Evolutionary conservation across 2,797 vertebrate species (phyloP).

Genomic region (Garrulus glandarius): DNA sequence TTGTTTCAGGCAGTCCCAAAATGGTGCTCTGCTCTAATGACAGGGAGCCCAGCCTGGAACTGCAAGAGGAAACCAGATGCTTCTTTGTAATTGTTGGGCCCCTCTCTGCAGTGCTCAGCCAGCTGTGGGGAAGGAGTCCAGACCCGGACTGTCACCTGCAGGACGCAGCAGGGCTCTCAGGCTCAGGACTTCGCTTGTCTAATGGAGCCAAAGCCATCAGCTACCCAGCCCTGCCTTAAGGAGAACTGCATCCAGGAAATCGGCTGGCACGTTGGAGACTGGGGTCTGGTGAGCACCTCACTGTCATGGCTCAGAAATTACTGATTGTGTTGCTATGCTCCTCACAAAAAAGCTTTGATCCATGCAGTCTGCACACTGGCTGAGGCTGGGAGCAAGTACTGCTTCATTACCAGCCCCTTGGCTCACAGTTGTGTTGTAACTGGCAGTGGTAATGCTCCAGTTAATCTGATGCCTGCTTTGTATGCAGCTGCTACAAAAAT

Average conservation of each 20-base stretch:
- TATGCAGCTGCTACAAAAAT: conserved; percentile 43
- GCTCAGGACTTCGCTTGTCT: conserved; percentile 81
- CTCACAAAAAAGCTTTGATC: background rate
- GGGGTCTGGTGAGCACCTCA: conserved; percentile 85
- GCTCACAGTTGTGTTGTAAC: background rate
- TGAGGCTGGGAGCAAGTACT: background rate
- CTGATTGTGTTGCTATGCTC: background rate
- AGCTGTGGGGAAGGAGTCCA: conserved; percentile 88
- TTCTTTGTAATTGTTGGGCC: background rate
- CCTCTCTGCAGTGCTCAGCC: conserved; percentile 84
- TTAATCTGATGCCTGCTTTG: conserved; percentile 48
- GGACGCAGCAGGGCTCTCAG: conserved; percentile 70
- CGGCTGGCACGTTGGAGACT: conserved; percentile 86
- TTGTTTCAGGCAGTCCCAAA: background rate
- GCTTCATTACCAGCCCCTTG: conserved; percentile 5
- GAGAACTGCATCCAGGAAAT: conserved; percentile 75
- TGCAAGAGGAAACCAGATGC: background rate
- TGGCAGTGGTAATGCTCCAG: conserved; percentile 20
- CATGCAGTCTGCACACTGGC: background rate
- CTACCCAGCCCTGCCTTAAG: conserved; percentile 77
- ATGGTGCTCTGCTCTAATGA: background rate
- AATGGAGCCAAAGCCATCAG: conserved; percentile 69
- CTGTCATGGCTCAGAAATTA: rapidly evolving
- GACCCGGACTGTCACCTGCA: conserved; percentile 83
- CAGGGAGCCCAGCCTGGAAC: background rate